Conservation (phyloP, 2,797 vertebrate genomes). For the Dicrostonyx torquatus region DNA sequence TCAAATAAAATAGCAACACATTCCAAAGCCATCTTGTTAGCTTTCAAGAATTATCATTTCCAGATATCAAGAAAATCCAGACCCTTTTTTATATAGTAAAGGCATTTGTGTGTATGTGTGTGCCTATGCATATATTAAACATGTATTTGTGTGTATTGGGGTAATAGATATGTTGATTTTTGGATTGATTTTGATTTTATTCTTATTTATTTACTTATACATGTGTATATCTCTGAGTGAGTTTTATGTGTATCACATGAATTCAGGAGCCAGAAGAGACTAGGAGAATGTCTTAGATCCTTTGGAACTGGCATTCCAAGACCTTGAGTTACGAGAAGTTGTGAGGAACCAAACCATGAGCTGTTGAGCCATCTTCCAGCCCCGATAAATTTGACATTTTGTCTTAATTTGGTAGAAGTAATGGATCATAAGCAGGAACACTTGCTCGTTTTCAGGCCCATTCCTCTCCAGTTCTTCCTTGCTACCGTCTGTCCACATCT, state of each 20-base stretch:
- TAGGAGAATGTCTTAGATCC: background rate
- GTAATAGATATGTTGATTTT: background rate
- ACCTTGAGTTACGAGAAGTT: background rate
- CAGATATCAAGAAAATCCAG: background rate
- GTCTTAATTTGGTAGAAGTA: background rate
- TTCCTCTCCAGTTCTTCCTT: too few relatives aligned
- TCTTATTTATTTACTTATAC: background rate
- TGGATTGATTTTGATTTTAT: background rate
- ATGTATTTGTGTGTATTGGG: background rate
- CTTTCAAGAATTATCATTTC: background rate
- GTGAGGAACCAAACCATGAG: background rate
- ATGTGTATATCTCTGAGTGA: background rate
- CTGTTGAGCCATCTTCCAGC: background rate
- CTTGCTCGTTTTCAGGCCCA: background rate
- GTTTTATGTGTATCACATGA: background rate
- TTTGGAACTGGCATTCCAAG: background rate
- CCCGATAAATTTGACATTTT: background rate
- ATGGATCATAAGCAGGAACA: background rate
- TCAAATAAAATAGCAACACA: background rate
- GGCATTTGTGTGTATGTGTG: background rate
- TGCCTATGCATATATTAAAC: background rate
- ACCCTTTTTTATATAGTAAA: background rate
- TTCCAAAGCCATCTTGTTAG: slow-evolving; percentile 13
- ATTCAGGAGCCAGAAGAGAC: background rate
- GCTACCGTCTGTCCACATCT: background rate